These are phyloP conservation scores for Lasioglossum albipes DNA, from an alignment of 1,140 invertebrate species.

Conservation along the genomic window DNA sequence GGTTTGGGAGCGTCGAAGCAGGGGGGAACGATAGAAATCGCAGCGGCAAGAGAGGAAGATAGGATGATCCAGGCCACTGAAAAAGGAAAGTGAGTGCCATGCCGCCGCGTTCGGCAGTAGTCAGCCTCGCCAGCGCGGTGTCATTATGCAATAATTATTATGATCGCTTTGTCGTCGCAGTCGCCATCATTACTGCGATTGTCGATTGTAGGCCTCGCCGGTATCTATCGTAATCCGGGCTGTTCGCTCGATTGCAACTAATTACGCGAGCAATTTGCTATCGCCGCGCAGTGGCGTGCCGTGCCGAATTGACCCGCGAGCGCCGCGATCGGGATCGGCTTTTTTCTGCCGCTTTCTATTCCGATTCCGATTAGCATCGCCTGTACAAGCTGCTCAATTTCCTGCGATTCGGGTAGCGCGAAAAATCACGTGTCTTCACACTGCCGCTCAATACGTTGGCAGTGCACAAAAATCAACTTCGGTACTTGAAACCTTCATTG, in stretches of 20 bases:
- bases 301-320: neutral
- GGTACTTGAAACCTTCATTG: too few species aligned
- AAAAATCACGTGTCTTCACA: neutral
- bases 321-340: neutral
- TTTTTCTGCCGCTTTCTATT: too few species aligned
- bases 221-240: slow-evolving; percentile 47
- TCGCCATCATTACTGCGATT: slow-evolving; percentile 61
- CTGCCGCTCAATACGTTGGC: too few species aligned
- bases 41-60: slow-evolving; percentile 53
- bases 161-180: slow-evolving; percentile 65
- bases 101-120: slow-evolving; percentile 60
- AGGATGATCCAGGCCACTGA: slow-evolving; percentile 76
- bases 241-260: slow-evolving; percentile 53
- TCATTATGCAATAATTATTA: slow-evolving; percentile 77
- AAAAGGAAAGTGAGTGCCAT: slow-evolving; percentile 77
- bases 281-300: slow-evolving; percentile 3
- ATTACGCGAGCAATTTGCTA: slow-evolving; percentile 41
- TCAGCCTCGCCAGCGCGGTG: slow-evolving; percentile 52
- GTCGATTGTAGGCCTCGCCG: slow-evolving; percentile 45
- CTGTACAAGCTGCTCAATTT: too few species aligned
- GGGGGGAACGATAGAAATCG: slow-evolving; percentile 28
- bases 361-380: too few species aligned
- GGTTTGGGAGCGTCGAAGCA: neutral
- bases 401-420: too few species aligned
- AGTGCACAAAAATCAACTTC: too few species aligned